Conservation (phyloP, 2,888 invertebrate species). For the Microdon myrmicae region DNA sequence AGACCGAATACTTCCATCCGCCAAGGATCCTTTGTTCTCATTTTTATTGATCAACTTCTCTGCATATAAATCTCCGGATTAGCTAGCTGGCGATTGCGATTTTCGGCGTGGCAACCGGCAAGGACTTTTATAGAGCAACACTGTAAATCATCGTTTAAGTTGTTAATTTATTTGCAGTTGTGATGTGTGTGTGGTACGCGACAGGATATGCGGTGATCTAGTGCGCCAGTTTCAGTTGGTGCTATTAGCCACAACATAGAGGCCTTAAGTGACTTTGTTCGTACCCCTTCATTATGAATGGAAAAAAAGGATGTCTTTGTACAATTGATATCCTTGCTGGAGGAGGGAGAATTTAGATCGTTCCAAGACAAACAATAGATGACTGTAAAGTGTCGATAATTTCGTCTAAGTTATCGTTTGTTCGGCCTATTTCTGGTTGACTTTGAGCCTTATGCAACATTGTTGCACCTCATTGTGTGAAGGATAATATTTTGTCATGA, state of each 20-base stretch:
- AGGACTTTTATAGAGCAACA: slow-evolving; percentile 56
- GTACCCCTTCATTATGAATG: slow-evolving; percentile 9
- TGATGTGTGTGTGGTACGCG: slow-evolving; percentile 20
- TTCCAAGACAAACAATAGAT: slow-evolving; percentile 30
- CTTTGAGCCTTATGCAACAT: slow-evolving; percentile 26
- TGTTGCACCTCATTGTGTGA: slow-evolving; percentile 18
- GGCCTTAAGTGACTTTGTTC: slow-evolving; percentile 52
- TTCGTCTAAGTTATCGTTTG: slow-evolving; percentile 33
- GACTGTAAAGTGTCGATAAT: slow-evolving; percentile 47
- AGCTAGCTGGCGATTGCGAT: slow-evolving; percentile 53
- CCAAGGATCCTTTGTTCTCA: slow-evolving; percentile 32
- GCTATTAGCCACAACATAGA: slow-evolving; percentile 50
- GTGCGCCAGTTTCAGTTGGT: slow-evolving; percentile 39
- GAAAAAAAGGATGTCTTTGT: slow-evolving; percentile 12
- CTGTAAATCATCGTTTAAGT: slow-evolving; percentile 57
- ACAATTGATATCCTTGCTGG: slow-evolving; percentile 24
- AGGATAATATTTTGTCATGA: slow-evolving; percentile 46
- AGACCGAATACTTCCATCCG: slow-evolving; percentile 43
- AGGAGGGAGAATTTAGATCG: slow-evolving; percentile 10
- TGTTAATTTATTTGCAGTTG: slow-evolving; percentile 59
- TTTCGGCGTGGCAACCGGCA: slow-evolving; percentile 16
- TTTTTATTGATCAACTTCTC: slow-evolving; percentile 65
- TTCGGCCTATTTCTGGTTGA: slow-evolving; percentile 23
- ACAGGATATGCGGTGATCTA: slow-evolving; percentile 17
- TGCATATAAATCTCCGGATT: slow-evolving; percentile 64